Base-by-base conservation (phyloP, 2,797 vertebrate genomes). In the Hippocampus kuda region DNA sequence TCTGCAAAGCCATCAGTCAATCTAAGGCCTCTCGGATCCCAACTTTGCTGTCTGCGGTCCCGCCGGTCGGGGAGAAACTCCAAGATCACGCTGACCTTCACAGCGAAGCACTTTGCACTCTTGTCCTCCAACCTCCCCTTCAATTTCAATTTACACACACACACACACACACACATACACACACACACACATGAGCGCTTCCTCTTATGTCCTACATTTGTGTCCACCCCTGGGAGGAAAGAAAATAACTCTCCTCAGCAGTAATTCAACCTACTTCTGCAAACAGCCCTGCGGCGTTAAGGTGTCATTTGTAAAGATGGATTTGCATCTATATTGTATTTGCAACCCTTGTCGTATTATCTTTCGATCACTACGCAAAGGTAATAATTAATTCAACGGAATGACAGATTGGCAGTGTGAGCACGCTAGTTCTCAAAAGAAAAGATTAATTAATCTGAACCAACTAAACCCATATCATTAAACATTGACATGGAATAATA, bases 131-230 rank as follows among this genome's bases (percentile, higher is more conserved):
- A 54, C 70, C 67, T 76, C 68, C 75, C 63, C 44, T 72, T 56
- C 65, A 34, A 61, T 68, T 46, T 77, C 67, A 66, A 66, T 79
- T 80, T 62, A 71, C 70, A 74, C 61, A 48, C 73, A 77, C 57
- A 51, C 64, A 34, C 30, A 71, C 68, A 75, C 60, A 48, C 75
- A 77, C 65, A 60, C 67, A 41, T 27, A 59, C 53, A 71, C 70
- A 75, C 61, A 48, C 73, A 77, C 57, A 59, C 57, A 61, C 54
- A 22, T 18, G 46, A 48, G 24, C 66, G 59, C 42, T 69, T 68
- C 30, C 72, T 76, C 61, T 30, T 51, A 46, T 77, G 79, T 79
- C 77, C 79, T 77, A 81, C 72, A 79, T 85, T 84, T 77, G 70
- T 70, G 68, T 80, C 66, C 67, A 53, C 56, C 24, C 48, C 68